Percentiles rank a stretch among this genome's conserved stretches.
Conservation (phyloP, 1,140 invertebrate species). For the Cherax quadricarinatus region DNA sequence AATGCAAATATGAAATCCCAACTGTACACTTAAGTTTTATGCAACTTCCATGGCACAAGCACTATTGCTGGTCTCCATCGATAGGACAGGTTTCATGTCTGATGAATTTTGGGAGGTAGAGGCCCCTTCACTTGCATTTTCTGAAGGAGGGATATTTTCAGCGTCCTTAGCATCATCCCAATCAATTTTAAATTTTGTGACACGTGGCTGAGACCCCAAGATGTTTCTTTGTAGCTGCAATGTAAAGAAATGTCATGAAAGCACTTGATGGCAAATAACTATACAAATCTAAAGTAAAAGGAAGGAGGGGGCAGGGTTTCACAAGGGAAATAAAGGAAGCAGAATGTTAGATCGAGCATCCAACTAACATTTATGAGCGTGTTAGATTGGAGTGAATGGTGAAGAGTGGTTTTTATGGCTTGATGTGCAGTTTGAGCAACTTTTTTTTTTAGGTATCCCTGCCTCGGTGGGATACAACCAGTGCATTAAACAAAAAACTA, state of each 20-base stretch:
- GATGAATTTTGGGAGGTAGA: constrained; percentile 55
- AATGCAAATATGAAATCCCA: constrained; percentile 11
- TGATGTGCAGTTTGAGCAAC: no score
- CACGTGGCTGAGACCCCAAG: constrained; percentile 93
- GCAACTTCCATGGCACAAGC: constrained; percentile 73
- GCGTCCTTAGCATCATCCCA: constrained; percentile 86
- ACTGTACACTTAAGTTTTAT: constrained; percentile 40
- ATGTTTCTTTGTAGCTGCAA: constrained; percentile 91
- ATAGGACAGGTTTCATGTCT: constrained; percentile 41
- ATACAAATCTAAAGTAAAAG: no score
- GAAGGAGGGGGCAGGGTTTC: no score
- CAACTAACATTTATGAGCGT: no score
- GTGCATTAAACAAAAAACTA: no score
- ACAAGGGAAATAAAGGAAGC: no score
- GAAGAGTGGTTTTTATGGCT: no score
- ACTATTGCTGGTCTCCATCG: constrained; percentile 72
- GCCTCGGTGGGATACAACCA: no score
- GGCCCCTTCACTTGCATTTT: constrained; percentile 52
- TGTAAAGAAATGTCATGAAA: constrained; percentile 62
- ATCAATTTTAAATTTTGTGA: constrained; percentile 98
- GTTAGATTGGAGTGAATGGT: no score
- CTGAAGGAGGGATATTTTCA: constrained; percentile 71
- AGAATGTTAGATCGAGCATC: no score
- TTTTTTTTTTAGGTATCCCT: no score
- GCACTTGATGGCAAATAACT: no score